Evolutionary conservation across 2,797 vertebrate species (phyloP), one percentile per base, ranked within the genome.

Genomic region (Trachurus trachurus): DNA sequence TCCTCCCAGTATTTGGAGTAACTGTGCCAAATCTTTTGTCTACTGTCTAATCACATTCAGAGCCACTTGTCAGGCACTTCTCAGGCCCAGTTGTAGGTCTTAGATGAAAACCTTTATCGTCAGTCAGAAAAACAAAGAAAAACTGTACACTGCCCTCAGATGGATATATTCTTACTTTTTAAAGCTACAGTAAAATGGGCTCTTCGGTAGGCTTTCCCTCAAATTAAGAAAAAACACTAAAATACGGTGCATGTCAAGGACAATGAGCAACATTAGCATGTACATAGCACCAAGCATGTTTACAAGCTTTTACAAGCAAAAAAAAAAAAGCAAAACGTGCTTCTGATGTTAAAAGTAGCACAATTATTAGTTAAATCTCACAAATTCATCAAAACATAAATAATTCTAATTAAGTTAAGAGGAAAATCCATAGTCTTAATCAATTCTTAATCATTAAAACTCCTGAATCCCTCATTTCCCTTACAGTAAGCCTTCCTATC

Each of bases 31-130:
- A 29, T 53, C 37, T 67, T 21, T 19, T 45, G 22, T 16, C 9
- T n/a, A 31, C 16, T 10, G 10, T 49, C 9, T 37, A 47, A 67
- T 67, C 39, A 76, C 16, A 34, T 65, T 67, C 6, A 57, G 34
- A 63, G 42, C 21, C n/a, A 49, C 29, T 21, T 53, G 7, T 64
- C 45, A 11, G 22, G 12, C 40, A 19, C 40, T 42, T 39, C 12
- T 29, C 52, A 45, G 40, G 49, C 31, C 6, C 2, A 21, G 22
- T 10, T 52, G 1, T 21, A 21, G 49, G 15, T 52, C 29, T 21
- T 9, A 49, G 5, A 58, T 8, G 37, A 42, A 44, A 44, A 50
- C 42, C 42, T 12, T 31, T 31, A 31, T 31, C 31, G 2, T 31
- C 31, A 31, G 31, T 31, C n/a, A n/a, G n/a, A n/a, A n/a, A n/a